phyloP scores from a whole-genome alignment of 30 jellyfish, hydroid and myxozoan species.

The Aurelia coerulea region DNA sequence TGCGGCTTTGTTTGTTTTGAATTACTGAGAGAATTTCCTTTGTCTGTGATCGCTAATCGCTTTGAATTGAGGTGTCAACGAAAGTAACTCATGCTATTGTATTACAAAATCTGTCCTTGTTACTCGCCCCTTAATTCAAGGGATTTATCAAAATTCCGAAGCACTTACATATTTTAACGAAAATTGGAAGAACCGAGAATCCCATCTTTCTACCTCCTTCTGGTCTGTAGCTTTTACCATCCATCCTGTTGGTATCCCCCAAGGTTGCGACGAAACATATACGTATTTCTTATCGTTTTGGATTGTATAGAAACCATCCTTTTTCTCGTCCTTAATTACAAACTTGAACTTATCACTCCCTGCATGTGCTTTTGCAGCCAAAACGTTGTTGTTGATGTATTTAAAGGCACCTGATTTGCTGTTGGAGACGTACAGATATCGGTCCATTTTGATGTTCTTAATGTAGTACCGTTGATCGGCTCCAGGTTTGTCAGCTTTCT shows the following conservation, averaged over 20 bases:
- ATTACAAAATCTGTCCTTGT: too few relatives aligned
- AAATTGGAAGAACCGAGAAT: slow-evolving; percentile 20
- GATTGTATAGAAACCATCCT: slow-evolving; percentile 27
- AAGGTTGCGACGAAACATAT: slow-evolving; percentile 12
- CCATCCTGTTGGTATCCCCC: slow-evolving; percentile 7
- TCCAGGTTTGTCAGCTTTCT: slow-evolving; percentile 1
- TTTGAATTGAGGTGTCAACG: too few relatives aligned
- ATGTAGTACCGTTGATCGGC: neutral
- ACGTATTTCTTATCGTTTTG: neutral
- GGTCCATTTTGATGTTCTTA: neutral
- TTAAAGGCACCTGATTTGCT: neutral
- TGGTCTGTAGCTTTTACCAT: neutral
- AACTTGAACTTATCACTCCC: neutral
- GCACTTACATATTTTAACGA: slow-evolving; percentile 22
- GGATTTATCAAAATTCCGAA: too few relatives aligned
- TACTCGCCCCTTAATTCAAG: too few relatives aligned
- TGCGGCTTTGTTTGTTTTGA: too few relatives aligned
- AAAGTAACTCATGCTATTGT: too few relatives aligned
- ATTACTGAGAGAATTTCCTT: too few relatives aligned
- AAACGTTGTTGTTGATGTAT: neutral
- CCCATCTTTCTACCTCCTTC: slow-evolving; percentile 8
- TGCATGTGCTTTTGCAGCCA: neutral
- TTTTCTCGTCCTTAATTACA: slow-evolving; percentile 4
- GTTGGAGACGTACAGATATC: slow-evolving; percentile 12
- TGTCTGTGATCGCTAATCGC: too few relatives aligned